Evolutionary conservation across 2,113 vertebrate genomes (phyloP).

Genomic region (Clarias magur): DNA sequence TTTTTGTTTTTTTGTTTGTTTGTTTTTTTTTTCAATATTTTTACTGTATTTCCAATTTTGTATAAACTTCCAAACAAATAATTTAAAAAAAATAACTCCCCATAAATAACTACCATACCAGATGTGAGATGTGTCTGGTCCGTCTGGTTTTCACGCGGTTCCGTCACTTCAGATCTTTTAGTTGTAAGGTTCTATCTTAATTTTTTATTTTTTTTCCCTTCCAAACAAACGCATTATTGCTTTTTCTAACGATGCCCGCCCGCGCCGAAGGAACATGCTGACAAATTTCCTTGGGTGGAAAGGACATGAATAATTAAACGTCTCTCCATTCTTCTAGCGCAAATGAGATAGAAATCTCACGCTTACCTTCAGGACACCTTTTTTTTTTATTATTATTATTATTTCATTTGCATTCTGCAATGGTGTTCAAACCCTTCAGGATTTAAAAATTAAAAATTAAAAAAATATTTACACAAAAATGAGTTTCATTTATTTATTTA

Average conservation of each 20-base stretch:
- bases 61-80: not conserved
- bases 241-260: constrained; percentile 19
- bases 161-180: not conserved
- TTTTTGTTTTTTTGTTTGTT: too few species aligned
- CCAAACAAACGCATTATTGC: not conserved
- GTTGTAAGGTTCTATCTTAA: not conserved
- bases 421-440: constrained; percentile 19
- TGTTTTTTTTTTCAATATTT: not conserved
- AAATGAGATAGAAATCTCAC: constrained; percentile 35
- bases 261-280: constrained; percentile 26
- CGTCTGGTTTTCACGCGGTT: not conserved
- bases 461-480: not conserved
- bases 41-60: not conserved
- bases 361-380: not conserved
- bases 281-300: constrained; percentile 45
- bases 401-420: constrained; percentile 26
- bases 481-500: not conserved
- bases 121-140: not conserved
- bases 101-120: too few species aligned
- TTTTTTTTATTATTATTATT: constrained; percentile 2
- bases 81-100: too few species aligned
- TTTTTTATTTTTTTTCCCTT: not conserved
- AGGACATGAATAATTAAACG: constrained; percentile 50
- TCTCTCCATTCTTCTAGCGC: constrained; percentile 24
- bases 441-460: too few species aligned